phyloP scores from a whole-genome alignment of 2,888 invertebrate species.

The Cerastis leucographa region DNA sequence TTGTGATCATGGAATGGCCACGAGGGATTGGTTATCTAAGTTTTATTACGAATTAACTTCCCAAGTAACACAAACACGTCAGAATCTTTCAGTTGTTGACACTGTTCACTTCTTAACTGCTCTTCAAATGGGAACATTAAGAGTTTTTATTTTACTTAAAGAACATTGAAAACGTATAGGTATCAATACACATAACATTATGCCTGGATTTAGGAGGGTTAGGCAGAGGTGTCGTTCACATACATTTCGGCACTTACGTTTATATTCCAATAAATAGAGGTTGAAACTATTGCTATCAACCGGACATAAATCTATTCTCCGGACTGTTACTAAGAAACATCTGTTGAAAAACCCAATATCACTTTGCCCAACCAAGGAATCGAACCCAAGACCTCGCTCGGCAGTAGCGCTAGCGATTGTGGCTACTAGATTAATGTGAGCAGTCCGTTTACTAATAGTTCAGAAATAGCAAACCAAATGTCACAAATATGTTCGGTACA shows the following conservation, averaged over 20 bases:
- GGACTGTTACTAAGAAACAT: background rate
- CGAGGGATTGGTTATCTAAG: conserved; percentile 61
- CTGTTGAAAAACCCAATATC: background rate
- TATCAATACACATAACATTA: background rate
- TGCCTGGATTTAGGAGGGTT: background rate
- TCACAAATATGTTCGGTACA: conserved; percentile 18
- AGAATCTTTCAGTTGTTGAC: conserved; percentile 56
- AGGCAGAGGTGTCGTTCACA: background rate
- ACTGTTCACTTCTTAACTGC: conserved; percentile 21
- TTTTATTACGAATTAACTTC: conserved; percentile 66
- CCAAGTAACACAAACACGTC: conserved; percentile 54
- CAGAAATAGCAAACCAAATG: background rate
- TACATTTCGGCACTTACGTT: background rate
- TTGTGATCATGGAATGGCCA: conserved; percentile 67
- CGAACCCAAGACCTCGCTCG: background rate
- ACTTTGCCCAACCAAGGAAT: background rate
- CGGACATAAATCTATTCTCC: background rate
- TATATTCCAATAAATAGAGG: background rate
- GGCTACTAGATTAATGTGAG: background rate
- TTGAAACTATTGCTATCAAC: background rate
- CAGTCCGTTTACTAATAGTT: background rate
- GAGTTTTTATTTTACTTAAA: conserved; percentile 18
- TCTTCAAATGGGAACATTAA: conserved; percentile 10
- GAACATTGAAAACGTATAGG: background rate
- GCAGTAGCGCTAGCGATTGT: background rate